Evolutionary conservation across 2,797 vertebrate species (phyloP).

Genomic region (Lagocephalus sceleratus): DNA sequence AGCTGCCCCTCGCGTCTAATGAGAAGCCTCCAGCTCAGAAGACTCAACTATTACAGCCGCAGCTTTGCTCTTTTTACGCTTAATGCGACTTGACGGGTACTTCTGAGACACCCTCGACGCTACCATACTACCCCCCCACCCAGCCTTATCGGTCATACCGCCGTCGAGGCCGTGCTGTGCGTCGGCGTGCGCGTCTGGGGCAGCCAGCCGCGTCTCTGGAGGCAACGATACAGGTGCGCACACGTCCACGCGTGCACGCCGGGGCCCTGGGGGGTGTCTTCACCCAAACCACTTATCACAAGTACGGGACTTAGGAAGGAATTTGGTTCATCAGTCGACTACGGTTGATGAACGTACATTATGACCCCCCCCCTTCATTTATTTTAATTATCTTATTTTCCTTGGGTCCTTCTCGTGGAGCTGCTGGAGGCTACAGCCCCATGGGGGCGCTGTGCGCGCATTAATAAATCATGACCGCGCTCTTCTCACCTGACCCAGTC

Average conservation of each 20-base stretch:
- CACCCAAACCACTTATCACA: neutral
- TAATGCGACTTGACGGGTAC: conserved; percentile 19
- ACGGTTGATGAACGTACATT: conserved; percentile 9
- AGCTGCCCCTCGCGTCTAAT: neutral
- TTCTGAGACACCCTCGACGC: conserved; percentile 7
- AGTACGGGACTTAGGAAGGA: neutral
- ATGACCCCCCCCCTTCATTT: neutral
- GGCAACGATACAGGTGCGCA: neutral
- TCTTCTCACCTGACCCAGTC: conserved; percentile 45
- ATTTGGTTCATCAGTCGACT: neutral
- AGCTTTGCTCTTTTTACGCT: conserved; percentile 12
- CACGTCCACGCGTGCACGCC: neutral
- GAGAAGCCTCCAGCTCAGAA: neutral
- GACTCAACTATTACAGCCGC: neutral
- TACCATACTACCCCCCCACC: conserved; percentile 4
- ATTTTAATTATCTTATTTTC: neutral
- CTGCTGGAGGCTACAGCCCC: conserved; percentile 22
- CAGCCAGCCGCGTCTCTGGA: too few species aligned
- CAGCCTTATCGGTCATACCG: conserved; percentile 8
- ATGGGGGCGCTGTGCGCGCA: conserved; percentile 52
- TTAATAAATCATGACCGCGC: conserved; percentile 48
- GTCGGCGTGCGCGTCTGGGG: neutral
- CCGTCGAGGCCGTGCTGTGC: too few species aligned
- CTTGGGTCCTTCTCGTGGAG: neutral
- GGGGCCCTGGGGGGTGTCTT: neutral